Base-by-base conservation (phyloP, 2,888 invertebrate genomes). In the Hirtodrosophila cameraria region DNA sequence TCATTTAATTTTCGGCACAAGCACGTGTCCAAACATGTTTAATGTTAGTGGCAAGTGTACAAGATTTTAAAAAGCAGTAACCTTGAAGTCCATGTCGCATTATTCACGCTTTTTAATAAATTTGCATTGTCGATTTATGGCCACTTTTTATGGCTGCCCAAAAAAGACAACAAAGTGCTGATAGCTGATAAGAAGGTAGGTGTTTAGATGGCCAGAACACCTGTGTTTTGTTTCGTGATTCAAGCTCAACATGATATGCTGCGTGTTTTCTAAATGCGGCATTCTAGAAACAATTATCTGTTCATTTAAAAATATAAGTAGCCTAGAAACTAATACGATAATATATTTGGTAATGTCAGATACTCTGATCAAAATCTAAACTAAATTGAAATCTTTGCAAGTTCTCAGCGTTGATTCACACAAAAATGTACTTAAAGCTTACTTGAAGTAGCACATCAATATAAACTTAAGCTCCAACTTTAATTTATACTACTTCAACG, bases 71-170 rank as follows among this genome's bases (percentile, higher is more conserved):
- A 12, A 11, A 7, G 20, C 13, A 28, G 45, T 33, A 27, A 41
- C n/a, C n/a, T n/a, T n/a, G n/a, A n/a, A n/a, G n/a, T n/a, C n/a
- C 33, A 64, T 59, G 61, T 55, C 58, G 46, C 38, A 52, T 79
- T 79, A 66, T 79, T 73, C 72, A 48, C 15, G 71, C 33, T 55
- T 68, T 58, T 66, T 75, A 81, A 84, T 84, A 72, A 71, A 72
- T 75, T 77, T 59, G 53, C 59, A 61, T 49, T 36, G 49, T 39
- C 60, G 65, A 84, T 84, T 79, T 84, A 79, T 84, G 63, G 52
- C 42, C 60, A 49, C 33, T 50, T 77, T 83, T 83, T 78, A 65
- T 76, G 66, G 59, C 54, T 35, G 41, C 12, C 41, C 30, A 43
- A 28, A 11, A 41, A 38, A 48, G 31, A 52, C 50, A 63, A 67